Percentiles rank a stretch among this genome's conserved stretches.
These are phyloP conservation scores for Melanotaenia parkinsoni DNA, from an alignment of 2,797 vertebrate genomes.

Conservation along the genomic window DNA sequence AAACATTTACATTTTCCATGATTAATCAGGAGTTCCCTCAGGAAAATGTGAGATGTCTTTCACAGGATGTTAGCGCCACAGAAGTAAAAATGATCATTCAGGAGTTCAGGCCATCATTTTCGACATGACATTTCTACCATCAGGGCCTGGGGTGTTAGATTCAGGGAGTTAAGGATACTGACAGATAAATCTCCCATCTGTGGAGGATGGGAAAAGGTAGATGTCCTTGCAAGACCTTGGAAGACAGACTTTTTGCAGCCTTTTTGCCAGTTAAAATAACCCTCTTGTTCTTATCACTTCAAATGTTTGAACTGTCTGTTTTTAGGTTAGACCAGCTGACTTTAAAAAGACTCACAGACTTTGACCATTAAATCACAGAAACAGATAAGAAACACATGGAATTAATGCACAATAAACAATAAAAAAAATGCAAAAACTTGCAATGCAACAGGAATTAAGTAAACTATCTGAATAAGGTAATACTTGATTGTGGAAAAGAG, in stretches of 20 bases:
- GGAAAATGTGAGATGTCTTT: slow-evolving; percentile 23
- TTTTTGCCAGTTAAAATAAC: not conserved
- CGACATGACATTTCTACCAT: slow-evolving; percentile 62
- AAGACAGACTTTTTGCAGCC: slow-evolving; percentile 6
- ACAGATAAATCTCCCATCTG: slow-evolving; percentile 61
- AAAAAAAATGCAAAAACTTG: too few relatives aligned
- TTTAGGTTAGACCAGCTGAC: not conserved
- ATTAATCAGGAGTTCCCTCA: slow-evolving; percentile 1
- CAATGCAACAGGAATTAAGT: too few relatives aligned
- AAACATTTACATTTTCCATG: slow-evolving; percentile 15
- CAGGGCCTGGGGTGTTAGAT: slow-evolving; percentile 52
- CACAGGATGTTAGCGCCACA: slow-evolving; percentile 34
- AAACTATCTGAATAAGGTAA: too few relatives aligned
- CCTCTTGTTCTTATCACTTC: not conserved
- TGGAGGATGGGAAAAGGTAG: slow-evolving; percentile 50
- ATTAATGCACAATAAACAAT: too few relatives aligned
- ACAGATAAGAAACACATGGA: too few relatives aligned
- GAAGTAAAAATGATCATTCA: slow-evolving; percentile 40
- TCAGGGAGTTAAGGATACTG: slow-evolving; percentile 41
- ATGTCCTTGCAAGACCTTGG: slow-evolving; percentile 66
- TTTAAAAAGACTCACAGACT: too few relatives aligned
- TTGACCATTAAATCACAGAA: too few relatives aligned
- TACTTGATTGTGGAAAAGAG: too few relatives aligned
- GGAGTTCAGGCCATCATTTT: slow-evolving; percentile 45
- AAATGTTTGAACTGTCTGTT: not conserved